Conservation (phyloP, 2,888 invertebrate genomes). For the Nephrotoma appendiculata region DNA sequence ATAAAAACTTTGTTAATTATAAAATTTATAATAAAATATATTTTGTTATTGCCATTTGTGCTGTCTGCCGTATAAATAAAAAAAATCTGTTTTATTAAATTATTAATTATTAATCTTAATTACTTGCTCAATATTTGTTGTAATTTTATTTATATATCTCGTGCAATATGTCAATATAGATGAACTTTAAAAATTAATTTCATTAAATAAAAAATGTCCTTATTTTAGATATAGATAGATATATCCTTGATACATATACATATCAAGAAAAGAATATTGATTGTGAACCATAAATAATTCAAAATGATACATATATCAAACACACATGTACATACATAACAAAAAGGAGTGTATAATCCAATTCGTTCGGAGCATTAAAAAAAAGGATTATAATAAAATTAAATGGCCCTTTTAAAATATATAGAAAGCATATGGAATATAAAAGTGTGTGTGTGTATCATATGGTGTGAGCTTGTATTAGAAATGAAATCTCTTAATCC, state of each 20-base stretch:
- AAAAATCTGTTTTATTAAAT: not conserved
- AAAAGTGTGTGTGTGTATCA: not conserved
- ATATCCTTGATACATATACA: not conserved
- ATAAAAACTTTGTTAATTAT: not conserved
- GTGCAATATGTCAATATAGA: not conserved
- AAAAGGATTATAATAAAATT: not conserved
- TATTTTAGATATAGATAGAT: not conserved
- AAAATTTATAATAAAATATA: not conserved
- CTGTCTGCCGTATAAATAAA: not conserved
- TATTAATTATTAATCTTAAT: not conserved
- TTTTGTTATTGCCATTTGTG: not conserved
- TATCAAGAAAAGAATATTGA: not conserved
- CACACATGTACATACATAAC: not conserved
- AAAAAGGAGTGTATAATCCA: not conserved
- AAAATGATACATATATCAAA: not conserved
- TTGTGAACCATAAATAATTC: not conserved
- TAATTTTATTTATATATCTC: not conserved
- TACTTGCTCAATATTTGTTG: not conserved
- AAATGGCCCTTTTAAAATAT: not conserved
- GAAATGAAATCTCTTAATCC: not conserved
- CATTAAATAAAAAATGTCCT: not conserved
- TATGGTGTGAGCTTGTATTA: not conserved
- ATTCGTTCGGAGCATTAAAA: not conserved
- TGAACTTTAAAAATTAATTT: not conserved
- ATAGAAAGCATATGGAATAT: not conserved